phyloP scores from a whole-genome alignment of 1,140 invertebrate species.

The Brachionus calyciflorus region DNA sequence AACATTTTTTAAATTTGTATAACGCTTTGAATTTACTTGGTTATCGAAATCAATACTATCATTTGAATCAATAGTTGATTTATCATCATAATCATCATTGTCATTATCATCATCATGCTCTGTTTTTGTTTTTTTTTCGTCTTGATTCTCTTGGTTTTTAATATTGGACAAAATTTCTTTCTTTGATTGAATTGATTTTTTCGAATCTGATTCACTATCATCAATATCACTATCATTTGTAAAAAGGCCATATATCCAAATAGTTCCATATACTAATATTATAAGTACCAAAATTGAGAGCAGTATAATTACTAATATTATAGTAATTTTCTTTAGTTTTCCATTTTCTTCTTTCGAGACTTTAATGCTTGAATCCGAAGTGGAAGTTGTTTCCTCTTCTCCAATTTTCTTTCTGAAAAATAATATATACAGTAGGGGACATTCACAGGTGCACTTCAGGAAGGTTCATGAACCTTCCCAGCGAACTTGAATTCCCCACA shows the following conservation, averaged over 20 bases:
- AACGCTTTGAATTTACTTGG: neutral
- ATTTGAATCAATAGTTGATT: neutral
- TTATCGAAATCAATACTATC: neutral
- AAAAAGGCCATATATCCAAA: neutral
- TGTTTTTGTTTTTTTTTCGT: neutral
- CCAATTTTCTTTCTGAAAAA: no score
- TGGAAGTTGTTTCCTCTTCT: no score
- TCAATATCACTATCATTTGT: neutral
- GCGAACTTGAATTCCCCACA: no score
- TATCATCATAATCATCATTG: neutral
- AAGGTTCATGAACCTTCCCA: no score
- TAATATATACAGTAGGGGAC: no score
- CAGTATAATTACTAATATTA: neutral
- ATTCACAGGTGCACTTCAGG: no score
- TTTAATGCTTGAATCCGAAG: neutral
- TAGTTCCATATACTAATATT: neutral
- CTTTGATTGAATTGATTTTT: neutral
- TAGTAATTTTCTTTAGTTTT: no score
- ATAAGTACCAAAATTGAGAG: neutral
- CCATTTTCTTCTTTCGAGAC: neutral
- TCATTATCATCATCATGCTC: neutral
- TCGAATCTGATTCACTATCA: neutral
- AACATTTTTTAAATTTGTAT: neutral
- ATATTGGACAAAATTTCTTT: no score
- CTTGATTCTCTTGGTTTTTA: neutral